Evolutionary conservation across 2,888 invertebrate genomes (phyloP).

Genomic region (Meiosimyza platycephala): DNA sequence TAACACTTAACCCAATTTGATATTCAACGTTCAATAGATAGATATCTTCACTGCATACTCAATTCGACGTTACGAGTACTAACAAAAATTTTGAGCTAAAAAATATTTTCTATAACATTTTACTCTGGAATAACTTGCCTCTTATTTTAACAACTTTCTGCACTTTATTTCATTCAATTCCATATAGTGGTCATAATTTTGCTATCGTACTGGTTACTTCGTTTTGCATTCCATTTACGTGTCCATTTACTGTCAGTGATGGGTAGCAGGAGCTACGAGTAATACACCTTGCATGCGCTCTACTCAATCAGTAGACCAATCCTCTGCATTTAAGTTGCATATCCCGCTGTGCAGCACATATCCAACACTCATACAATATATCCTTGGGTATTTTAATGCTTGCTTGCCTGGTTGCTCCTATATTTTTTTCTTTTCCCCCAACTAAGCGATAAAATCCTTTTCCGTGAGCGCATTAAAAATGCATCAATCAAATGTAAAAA

Average conservation of each 20-base stretch:
- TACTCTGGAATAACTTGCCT: no score
- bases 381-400: no score
- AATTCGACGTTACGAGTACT: no score
- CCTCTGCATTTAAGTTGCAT: background rate
- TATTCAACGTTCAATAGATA: no score
- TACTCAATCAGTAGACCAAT: background rate
- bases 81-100: no score
- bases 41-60: no score
- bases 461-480: constrained; percentile 56
- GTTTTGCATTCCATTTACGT: constrained; percentile 1
- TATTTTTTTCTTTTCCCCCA: no score
- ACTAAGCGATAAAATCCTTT: constrained; percentile 20
- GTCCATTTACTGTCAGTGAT: background rate
- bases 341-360: background rate
- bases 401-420: no score
- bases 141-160: background rate
- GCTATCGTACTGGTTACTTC: background rate
- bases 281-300: background rate
- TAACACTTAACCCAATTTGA: no score
- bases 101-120: no score
- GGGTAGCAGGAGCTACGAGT: background rate
- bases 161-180: background rate
- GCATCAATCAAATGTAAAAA: constrained; percentile 55
- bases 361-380: no score
- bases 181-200: constrained; percentile 8